A percentile compares a stretch with the other conserved stretches of the same genome.
These are phyloP conservation scores for Canis aureus DNA, from an alignment of 2,113 vertebrate species.

Conservation along the genomic window DNA sequence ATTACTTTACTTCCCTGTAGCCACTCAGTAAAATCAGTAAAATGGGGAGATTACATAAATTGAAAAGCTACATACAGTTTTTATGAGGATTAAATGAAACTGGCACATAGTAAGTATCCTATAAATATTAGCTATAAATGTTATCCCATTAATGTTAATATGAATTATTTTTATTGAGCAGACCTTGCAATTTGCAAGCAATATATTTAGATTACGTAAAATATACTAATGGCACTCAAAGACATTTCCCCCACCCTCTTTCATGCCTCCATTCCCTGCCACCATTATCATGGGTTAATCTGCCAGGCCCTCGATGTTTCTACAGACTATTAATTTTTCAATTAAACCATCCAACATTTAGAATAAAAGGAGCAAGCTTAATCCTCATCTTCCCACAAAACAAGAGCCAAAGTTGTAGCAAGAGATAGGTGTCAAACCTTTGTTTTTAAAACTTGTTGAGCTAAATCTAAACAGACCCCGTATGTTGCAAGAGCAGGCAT, in stretches of 20 bases:
- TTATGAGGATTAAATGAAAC: constrained; percentile 36
- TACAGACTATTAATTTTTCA: background rate
- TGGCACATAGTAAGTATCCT: background rate
- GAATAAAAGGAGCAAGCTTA: constrained; percentile 59
- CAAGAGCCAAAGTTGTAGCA: constrained; percentile 79
- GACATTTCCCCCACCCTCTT: background rate
- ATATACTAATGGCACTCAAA: background rate
- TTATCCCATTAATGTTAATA: background rate
- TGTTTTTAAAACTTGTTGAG: constrained; percentile 69
- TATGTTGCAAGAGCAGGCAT: constrained; percentile 69
- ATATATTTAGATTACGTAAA: background rate
- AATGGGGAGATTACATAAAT: background rate
- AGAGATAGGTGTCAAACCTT: constrained; percentile 63
- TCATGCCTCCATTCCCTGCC: background rate
- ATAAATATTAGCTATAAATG: constrained; percentile 5
- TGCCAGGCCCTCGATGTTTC: background rate
- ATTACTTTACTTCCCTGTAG: background rate
- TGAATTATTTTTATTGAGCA: constrained; percentile 25
- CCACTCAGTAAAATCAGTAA: background rate
- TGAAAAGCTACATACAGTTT: background rate
- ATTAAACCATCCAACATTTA: background rate
- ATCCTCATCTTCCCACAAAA: constrained; percentile 58
- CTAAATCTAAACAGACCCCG: constrained; percentile 74
- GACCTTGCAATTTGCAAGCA: constrained; percentile 5
- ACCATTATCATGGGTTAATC: background rate